Base-by-base conservation (phyloP, 1,140 invertebrate species). In the Drepana arcuata region DNA sequence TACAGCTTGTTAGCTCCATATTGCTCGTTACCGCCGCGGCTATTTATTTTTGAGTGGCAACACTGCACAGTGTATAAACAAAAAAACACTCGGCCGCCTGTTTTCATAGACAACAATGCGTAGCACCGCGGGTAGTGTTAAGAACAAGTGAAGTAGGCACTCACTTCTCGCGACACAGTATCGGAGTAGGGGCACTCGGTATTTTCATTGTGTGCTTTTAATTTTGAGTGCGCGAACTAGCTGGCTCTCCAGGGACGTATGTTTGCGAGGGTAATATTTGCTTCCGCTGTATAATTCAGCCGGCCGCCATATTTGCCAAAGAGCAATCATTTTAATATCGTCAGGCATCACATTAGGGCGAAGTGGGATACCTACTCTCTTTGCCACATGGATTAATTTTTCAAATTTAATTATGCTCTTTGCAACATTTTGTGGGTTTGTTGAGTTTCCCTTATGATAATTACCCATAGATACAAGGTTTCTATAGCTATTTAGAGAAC, bases 311-410 rank as follows among this genome's bases (percentile, higher is more conserved):
- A 86, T 87, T 87, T 87, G 84, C 84, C 83, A 85, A 86, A 86
- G 85, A 87, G 85, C 86, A 86, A 86, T 87, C 85, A 86, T 87
- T 87, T 87, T 86, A 86, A 86, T 86, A 87, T 86, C 78, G 77
- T 74, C 74, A 73, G 71, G 53, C 66, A 77, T 75, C 73, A 68
- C 71, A 78, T 82, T 82, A 79, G 74, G 68, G 68, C 59, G 57
- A 58, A 64, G 60, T 56, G 65, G 64, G 62, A 73, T 77, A 70
- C 65, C 66, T 58, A 62, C 66, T n/a, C n/a, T n/a, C n/a, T 74
- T 65, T 68, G 59, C 57, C 65, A 59, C 54, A 74, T 67, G 63
- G 51, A 78, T 78, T 77, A 77, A 66, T 74, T 77, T 75, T 77
- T 72, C 62, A 70, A 66, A 61, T 71, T 70, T 72, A 71, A 67